phyloP scores from a whole-genome alignment of 2,888 invertebrate species.

The Formica aserva region DNA sequence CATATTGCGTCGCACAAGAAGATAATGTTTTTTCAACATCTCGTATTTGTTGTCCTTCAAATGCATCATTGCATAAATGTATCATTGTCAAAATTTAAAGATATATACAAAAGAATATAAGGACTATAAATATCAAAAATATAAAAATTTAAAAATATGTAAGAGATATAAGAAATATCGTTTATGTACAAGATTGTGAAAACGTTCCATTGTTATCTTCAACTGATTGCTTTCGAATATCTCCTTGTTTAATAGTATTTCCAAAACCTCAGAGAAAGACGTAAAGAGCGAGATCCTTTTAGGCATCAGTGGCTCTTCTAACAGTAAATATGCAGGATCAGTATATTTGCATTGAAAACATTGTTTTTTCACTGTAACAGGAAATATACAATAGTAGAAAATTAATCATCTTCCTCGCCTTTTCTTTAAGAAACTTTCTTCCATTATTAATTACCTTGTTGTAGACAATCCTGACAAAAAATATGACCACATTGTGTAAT shows the following conservation, averaged over 20 bases:
- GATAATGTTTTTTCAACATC: constrained; percentile 52
- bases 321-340: constrained; percentile 44
- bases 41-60: constrained; percentile 73
- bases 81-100: not conserved
- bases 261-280: constrained; percentile 56
- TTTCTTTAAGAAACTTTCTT: not conserved
- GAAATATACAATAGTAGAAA: not conserved
- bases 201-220: constrained; percentile 60
- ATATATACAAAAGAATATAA: not conserved
- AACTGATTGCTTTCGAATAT: constrained; percentile 60
- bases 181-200: constrained; percentile 59
- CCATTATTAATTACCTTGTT: constrained; percentile 51
- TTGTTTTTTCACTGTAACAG: constrained; percentile 56
- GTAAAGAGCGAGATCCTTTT: constrained; percentile 55
- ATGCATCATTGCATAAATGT: not conserved
- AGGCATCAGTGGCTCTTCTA: constrained; percentile 61
- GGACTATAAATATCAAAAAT: not conserved
- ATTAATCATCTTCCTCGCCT: not conserved
- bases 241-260: constrained; percentile 40
- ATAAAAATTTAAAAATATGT: not conserved
- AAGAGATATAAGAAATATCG: not conserved
- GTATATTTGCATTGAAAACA: constrained; percentile 62
- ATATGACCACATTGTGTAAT: constrained; percentile 72
- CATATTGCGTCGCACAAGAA: constrained; percentile 1
- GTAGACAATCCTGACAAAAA: constrained; percentile 63